Conservation (phyloP, 2,797 vertebrate species). For the Pelodytes ibericus region DNA sequence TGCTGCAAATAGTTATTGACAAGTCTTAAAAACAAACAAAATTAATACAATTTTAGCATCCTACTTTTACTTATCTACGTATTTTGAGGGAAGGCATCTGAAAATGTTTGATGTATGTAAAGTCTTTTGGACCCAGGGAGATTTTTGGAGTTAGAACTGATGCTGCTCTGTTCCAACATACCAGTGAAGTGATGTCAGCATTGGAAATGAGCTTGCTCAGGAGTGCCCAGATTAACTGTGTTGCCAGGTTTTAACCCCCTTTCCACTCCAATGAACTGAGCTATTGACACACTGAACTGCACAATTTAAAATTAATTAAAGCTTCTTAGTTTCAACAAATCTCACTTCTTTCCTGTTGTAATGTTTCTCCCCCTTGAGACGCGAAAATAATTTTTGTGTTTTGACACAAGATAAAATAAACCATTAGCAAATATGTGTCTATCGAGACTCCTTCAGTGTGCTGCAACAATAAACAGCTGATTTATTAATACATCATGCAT, state of each 20-base stretch:
- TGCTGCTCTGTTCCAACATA: conserved; percentile 77
- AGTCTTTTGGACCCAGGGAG: conserved; percentile 42
- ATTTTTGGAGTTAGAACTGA: conserved; percentile 62
- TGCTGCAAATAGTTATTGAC: background rate
- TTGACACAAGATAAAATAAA: conserved; percentile 6
- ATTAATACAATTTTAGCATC: background rate
- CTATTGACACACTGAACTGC: conserved; percentile 89
- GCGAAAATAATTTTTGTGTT: conserved; percentile 25
- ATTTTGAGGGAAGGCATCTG: conserved; percentile 19
- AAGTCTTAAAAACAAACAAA: too few species aligned
- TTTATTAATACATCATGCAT: conserved; percentile 32
- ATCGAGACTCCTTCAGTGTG: conserved; percentile 9
- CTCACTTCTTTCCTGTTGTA: conserved; percentile 61
- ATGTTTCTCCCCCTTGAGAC: conserved; percentile 12
- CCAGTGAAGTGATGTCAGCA: conserved; percentile 91
- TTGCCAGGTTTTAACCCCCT: conserved; percentile 91
- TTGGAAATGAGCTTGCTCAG: conserved; percentile 82
- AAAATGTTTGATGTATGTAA: conserved; percentile 10
- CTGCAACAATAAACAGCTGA: conserved; percentile 10
- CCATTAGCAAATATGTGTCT: conserved; percentile 29
- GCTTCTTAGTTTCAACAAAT: conserved; percentile 85
- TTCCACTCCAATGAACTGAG: conserved; percentile 91
- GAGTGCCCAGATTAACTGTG: conserved; percentile 85
- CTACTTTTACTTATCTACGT: background rate
- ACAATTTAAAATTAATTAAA: conserved; percentile 99